phyloP scores from a whole-genome alignment of 2,113 vertebrate species.

The Halichoeres trimaculatus region DNA sequence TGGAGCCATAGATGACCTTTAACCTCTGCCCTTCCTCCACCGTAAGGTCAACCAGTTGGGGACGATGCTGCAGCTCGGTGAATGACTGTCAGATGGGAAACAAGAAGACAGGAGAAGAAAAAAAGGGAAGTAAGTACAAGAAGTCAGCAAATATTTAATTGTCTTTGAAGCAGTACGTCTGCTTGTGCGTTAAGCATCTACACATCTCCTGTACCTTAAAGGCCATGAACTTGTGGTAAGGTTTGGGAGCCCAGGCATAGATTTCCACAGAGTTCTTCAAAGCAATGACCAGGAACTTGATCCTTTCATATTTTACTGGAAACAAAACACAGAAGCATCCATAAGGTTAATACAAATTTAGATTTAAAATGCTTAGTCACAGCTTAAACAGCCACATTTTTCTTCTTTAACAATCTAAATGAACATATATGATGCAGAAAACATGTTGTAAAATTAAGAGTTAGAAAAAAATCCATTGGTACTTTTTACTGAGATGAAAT shows the following conservation, averaged over 20 bases:
- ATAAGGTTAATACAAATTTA: neutral
- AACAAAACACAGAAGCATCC: constrained; percentile 36
- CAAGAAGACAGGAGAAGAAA: neutral
- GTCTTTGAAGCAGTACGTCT: neutral
- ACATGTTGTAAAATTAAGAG: no score
- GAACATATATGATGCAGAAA: neutral
- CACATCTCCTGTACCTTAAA: constrained; percentile 89
- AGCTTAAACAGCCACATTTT: neutral
- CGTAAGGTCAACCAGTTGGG: constrained; percentile 95
- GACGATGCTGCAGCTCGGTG: constrained; percentile 95
- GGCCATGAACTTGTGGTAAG: constrained; percentile 99
- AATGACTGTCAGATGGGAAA: constrained; percentile 86
- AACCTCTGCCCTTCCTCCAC: constrained; percentile 98
- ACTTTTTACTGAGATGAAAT: no score
- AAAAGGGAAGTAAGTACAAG: no score
- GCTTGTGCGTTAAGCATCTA: neutral
- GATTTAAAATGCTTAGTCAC: neutral
- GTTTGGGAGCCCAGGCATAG: constrained; percentile 98
- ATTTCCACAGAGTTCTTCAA: constrained; percentile 98
- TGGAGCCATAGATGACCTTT: constrained; percentile 98
- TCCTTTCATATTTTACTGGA: constrained; percentile 98
- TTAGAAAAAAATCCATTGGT: no score
- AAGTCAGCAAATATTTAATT: no score
- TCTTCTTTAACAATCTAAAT: neutral
- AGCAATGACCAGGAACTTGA: constrained; percentile 98